phyloP scores from a whole-genome alignment of 2,888 invertebrate species.

The Tortricodes alternella region DNA sequence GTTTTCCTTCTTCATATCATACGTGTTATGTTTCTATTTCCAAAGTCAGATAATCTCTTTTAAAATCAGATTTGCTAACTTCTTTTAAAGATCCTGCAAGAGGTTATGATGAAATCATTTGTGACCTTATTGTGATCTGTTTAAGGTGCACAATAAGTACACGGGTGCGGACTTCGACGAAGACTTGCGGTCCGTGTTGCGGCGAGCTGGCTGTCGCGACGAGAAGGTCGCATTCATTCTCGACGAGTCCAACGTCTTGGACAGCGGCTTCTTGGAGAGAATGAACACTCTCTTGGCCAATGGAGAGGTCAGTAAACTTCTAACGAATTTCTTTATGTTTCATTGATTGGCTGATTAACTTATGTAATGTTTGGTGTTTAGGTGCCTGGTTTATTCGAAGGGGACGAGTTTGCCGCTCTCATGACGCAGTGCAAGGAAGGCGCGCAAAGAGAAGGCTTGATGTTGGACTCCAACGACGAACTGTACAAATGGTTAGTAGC shows the following conservation, averaged over 20 bases:
- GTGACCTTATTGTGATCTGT: background rate
- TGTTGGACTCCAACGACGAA: constrained; percentile 99
- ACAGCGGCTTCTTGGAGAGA: constrained; percentile 98
- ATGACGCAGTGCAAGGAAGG: constrained; percentile 99
- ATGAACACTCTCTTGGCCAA: constrained; percentile 99
- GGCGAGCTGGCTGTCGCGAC: constrained; percentile 95
- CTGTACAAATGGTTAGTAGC: constrained; percentile 94
- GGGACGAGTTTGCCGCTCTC: constrained; percentile 98
- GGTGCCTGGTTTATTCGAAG: constrained; percentile 96
- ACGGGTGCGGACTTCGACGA: constrained; percentile 99
- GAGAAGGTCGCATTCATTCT: constrained; percentile 99
- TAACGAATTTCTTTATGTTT: background rate
- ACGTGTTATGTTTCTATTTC: too few relatives aligned
- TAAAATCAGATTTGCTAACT: too few relatives aligned
- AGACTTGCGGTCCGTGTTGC: constrained; percentile 94
- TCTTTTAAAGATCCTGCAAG: too few relatives aligned
- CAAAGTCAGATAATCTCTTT: too few relatives aligned
- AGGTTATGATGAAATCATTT: too few relatives aligned
- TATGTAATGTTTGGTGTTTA: constrained; percentile 36
- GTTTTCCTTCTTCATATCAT: too few relatives aligned
- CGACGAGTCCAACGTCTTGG: constrained; percentile 99
- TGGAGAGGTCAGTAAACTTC: constrained; percentile 87
- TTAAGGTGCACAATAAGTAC: constrained; percentile 98
- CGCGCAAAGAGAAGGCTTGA: constrained; percentile 97
- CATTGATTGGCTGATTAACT: background rate